phyloP scores from a whole-genome alignment of 1,140 invertebrate genomes.

The Charaxes varanes region DNA sequence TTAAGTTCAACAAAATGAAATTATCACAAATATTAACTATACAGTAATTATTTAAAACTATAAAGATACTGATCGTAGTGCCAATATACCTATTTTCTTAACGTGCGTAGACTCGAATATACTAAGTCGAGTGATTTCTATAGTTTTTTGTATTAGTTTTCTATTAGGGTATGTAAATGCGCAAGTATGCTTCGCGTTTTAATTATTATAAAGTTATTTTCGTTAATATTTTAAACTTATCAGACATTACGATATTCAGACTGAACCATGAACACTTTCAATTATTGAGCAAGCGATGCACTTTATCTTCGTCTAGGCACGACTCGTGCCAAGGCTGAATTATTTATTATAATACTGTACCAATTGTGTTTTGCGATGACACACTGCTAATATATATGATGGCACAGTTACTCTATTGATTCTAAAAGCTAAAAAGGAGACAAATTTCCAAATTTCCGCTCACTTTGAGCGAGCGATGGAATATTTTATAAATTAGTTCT shows the following conservation, averaged over 20 bases:
- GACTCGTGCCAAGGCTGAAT: too few species aligned
- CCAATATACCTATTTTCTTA: too few species aligned
- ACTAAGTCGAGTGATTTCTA: too few species aligned
- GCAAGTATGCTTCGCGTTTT: too few species aligned
- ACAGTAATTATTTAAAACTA: constrained; percentile 10
- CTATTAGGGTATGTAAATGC: too few species aligned
- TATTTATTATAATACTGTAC: constrained; percentile 20
- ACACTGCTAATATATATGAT: constrained; percentile 14
- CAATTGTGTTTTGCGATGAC: constrained; percentile 10
- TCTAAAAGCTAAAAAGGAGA: constrained; percentile 4
- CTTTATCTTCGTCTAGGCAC: neutral
- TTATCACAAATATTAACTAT: constrained; percentile 25
- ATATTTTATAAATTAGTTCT: neutral
- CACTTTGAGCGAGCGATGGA: neutral
- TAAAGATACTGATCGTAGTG: constrained; percentile 14
- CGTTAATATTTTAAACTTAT: too few species aligned
- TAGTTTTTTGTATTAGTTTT: too few species aligned
- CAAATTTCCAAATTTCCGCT: neutral
- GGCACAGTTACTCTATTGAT: constrained; percentile 17
- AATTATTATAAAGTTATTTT: too few species aligned
- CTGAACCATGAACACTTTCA: constrained; percentile 2
- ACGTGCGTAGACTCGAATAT: too few species aligned
- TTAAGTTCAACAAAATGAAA: constrained; percentile 12
- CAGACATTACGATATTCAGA: too few species aligned
- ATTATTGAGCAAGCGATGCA: constrained; percentile 17